Conservation (phyloP, 2,113 vertebrate species). For the Syngnathus scovelli region DNA sequence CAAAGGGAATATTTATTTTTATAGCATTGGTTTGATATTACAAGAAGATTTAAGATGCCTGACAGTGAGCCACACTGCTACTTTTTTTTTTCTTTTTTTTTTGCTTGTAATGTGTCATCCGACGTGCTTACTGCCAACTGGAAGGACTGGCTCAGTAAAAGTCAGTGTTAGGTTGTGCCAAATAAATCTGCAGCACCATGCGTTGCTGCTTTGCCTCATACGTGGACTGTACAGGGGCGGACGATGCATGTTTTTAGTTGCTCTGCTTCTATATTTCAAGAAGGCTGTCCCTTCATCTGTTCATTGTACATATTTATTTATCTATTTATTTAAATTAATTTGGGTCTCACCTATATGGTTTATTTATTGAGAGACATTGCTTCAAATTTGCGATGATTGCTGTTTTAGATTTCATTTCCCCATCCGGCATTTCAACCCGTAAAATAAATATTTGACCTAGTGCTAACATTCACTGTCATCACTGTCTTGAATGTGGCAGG, state of each 20-base stretch:
- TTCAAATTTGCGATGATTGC: constrained; percentile 31
- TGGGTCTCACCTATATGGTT: constrained; percentile 39
- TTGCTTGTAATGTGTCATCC: constrained; percentile 22
- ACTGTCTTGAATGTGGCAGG: constrained; percentile 29
- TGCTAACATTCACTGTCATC: constrained; percentile 20
- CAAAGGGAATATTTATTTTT: not conserved
- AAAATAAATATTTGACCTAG: constrained; percentile 14
- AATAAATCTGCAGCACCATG: constrained; percentile 25
- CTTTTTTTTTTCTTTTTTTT: not conserved
- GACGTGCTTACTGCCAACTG: constrained; percentile 20
- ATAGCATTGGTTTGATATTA: not conserved
- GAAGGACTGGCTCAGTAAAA: constrained; percentile 4
- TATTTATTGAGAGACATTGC: constrained; percentile 49
- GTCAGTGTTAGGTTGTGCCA: constrained; percentile 45
- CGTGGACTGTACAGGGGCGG: constrained; percentile 8
- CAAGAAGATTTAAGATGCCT: not conserved
- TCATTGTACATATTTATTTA: constrained; percentile 58
- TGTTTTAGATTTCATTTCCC: constrained; percentile 3
- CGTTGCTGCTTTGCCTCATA: constrained; percentile 17
- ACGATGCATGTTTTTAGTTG: constrained; percentile 43
- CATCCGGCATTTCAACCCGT: constrained; percentile 14
- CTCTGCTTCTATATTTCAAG: constrained; percentile 27
- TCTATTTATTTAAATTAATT: constrained; percentile 51
- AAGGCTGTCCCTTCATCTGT: constrained; percentile 29
- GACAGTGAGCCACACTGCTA: constrained; percentile 5